Base-by-base conservation (phyloP, 2,797 vertebrate species). In the Sylvia borin region DNA sequence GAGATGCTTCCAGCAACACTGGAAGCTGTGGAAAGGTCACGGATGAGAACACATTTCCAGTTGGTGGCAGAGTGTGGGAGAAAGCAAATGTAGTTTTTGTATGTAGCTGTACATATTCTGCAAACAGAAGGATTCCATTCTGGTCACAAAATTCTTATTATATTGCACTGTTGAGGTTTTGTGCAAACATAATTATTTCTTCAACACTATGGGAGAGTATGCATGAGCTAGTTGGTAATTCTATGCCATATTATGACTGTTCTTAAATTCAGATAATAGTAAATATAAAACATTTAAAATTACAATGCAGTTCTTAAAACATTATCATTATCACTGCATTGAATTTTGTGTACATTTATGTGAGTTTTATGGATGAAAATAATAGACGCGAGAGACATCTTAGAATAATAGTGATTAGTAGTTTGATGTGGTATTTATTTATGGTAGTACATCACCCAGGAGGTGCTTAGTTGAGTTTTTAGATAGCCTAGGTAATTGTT, bases 231-330 rank as follows among this genome's bases (percentile, higher is more conserved):
- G 78, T 82, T 88, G 32, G n/a, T 84, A 85, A 89, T 93, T 90
- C 89, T 77, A 47, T 95, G 64, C 76, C 17, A 40, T 82, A 92
- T 95, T 74, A 81, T 90, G 66, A 50, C 50, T 91, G 66, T 77
- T 87, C 58, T 92, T 90, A 91, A 88, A 76, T 78, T 91, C 72
- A 60, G 68, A 76, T 95, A 75, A 94, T 53, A 75, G 60, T 88
- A 91, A 96, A 90, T 72, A 92, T 34, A 85, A 88, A 94, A 9
- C 66, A 70, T 75, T 62, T 91, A 50, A 90, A 95, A 96, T 96
- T 81, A 77, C 71, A 85, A 17, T 87, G 47, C 64, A 43, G 21
- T 85, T 94, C 62, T 95, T 95, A 60, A 85, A 89, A 90, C 18
- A 84, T 88, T 85, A 57, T 80, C 48, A 55, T 93, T 96, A 79